Evolutionary conservation across 2,797 vertebrate species (phyloP).

Genomic region (Lophius americanus): DNA sequence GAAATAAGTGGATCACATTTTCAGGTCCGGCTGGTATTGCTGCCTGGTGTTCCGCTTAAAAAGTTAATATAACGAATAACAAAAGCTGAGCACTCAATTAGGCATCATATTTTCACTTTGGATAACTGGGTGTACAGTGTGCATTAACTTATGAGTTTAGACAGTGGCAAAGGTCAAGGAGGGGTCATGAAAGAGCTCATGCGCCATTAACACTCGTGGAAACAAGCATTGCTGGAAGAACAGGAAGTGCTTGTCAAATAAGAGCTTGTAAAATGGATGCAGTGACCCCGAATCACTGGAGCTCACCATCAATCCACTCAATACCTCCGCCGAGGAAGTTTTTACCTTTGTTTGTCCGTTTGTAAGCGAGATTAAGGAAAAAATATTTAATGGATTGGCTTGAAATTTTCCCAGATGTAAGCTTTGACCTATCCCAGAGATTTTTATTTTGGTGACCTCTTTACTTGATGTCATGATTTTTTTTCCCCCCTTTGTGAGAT

Average conservation of each 20-base stretch:
- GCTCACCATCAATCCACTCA: not conserved
- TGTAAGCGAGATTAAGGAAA: no score
- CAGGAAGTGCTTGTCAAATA: constrained; percentile 49
- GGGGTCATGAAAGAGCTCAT: constrained; percentile 51
- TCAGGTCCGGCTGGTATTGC: constrained; percentile 24
- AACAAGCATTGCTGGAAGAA: constrained; percentile 46
- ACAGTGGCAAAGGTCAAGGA: constrained; percentile 35
- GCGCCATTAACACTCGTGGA: constrained; percentile 55
- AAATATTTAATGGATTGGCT: no score
- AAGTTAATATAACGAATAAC: constrained; percentile 56
- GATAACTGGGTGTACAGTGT: constrained; percentile 38
- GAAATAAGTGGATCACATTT: constrained; percentile 55
- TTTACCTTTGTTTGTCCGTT: no score
- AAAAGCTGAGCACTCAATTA: constrained; percentile 41
- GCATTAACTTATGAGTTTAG: constrained; percentile 33
- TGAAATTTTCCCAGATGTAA: no score
- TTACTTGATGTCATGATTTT: no score
- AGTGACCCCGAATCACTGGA: constrained; percentile 16
- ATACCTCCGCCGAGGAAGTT: no score
- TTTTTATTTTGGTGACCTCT: no score
- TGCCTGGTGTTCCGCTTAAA: constrained; percentile 59
- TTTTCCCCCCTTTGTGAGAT: no score
- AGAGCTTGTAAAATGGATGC: constrained; percentile 42
- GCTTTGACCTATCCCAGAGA: no score
- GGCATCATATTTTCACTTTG: constrained; percentile 48